Evolutionary conservation across 2,113 vertebrate species (phyloP).

Genomic region (Rynchops niger): DNA sequence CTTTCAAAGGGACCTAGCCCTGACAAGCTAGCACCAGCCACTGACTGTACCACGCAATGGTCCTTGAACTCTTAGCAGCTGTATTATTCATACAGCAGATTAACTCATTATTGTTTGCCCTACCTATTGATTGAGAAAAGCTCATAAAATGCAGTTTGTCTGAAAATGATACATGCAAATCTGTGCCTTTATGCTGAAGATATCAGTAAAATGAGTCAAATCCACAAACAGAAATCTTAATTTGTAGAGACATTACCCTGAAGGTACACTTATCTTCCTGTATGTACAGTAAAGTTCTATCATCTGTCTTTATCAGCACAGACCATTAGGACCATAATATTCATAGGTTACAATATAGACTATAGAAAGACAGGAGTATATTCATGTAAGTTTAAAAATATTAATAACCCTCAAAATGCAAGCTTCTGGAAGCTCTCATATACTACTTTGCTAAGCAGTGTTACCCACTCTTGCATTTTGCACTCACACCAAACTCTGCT

Average conservation of each 20-base stretch:
- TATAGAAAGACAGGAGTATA: neutral
- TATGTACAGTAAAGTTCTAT: neutral
- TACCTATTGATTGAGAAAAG: neutral
- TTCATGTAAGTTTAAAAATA: neutral
- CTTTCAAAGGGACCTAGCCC: neutral
- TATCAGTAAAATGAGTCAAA: neutral
- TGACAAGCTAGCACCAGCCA: neutral
- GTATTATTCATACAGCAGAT: neutral
- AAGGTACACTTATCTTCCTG: neutral
- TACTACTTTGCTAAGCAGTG: neutral
- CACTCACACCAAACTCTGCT: neutral
- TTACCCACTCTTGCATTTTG: neutral
- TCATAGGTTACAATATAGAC: neutral
- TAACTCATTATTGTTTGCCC: neutral
- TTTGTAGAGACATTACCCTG: neutral
- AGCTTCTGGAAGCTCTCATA: neutral
- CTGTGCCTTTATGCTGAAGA: neutral
- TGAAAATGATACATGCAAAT: neutral
- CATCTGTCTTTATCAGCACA: neutral
- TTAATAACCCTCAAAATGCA: neutral
- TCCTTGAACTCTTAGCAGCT: neutral
- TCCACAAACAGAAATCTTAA: neutral
- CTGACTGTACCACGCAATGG: neutral
- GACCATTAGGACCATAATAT: neutral
- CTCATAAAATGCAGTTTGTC: neutral